Evolutionary conservation across 2,888 invertebrate species (phyloP).

Genomic region (Ramazzottius varieornatus): DNA sequence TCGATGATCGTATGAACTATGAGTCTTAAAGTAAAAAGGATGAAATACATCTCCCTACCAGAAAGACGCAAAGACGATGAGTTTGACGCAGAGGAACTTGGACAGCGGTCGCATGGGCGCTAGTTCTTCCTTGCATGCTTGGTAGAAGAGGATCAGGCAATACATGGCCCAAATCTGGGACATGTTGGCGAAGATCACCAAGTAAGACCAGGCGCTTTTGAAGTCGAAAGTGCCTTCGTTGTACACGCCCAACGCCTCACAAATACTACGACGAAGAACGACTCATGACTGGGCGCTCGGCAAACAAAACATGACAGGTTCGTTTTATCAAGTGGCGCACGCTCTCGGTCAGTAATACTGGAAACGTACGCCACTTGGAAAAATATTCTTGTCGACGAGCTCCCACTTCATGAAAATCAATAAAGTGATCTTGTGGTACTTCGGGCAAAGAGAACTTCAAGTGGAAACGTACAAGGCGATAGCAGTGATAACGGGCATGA

Average conservation of each 20-base stretch:
- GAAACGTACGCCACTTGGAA: too few relatives aligned
- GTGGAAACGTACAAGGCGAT: constrained; percentile 59
- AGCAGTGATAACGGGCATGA: constrained; percentile 61
- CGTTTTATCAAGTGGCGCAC: too few relatives aligned
- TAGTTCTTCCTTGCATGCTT: constrained; percentile 56
- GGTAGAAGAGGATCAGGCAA: constrained; percentile 71
- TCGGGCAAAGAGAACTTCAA: too few relatives aligned
- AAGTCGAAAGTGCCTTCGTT: constrained; percentile 68
- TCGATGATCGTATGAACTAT: not conserved
- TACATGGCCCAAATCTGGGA: constrained; percentile 89
- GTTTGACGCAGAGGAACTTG: constrained; percentile 85
- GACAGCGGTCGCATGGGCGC: constrained; percentile 75
- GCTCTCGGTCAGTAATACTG: too few relatives aligned
- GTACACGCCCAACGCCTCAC: constrained; percentile 55
- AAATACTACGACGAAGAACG: constrained; percentile 35
- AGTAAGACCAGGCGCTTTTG: constrained; percentile 61
- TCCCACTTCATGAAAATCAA: too few relatives aligned
- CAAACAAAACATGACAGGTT: not conserved
- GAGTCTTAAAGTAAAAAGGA: not conserved
- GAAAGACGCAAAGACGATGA: constrained; percentile 88
- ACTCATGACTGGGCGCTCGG: too few relatives aligned
- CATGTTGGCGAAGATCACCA: constrained; percentile 58
- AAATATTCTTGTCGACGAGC: too few relatives aligned
- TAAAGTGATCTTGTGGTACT: too few relatives aligned
- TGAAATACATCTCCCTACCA: constrained; percentile 40